Conservation (phyloP, 2,113 vertebrate genomes). For the Tonatia bakeri region DNA sequence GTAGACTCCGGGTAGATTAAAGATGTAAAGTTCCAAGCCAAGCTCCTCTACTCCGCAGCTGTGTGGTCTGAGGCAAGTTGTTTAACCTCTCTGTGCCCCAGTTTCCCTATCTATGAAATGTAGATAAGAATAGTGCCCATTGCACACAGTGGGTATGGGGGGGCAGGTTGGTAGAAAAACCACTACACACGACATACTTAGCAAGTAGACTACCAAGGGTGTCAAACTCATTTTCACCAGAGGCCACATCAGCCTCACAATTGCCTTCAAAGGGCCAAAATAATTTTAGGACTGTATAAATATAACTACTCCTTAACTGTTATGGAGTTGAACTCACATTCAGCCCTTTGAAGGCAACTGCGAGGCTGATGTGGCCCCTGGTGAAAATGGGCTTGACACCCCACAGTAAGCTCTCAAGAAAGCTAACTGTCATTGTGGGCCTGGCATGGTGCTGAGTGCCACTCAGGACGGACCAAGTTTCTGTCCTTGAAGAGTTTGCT, state of each 20-base stretch:
- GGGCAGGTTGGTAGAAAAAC: background rate
- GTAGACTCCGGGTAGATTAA: background rate
- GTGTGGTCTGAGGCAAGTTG: background rate
- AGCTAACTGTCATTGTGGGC: background rate
- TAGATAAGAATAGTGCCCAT: background rate
- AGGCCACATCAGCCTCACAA: no score
- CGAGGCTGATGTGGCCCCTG: no score
- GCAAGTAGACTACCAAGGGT: background rate
- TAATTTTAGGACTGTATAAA: no score
- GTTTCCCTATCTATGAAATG: background rate
- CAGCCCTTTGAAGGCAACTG: no score
- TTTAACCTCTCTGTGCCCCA: background rate
- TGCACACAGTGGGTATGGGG: background rate
- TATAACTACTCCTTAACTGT: no score
- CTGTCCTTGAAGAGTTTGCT: background rate
- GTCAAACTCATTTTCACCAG: no score
- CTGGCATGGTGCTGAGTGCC: background rate
- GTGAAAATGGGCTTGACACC: no score
- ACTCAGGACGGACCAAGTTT: background rate
- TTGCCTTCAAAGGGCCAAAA: no score
- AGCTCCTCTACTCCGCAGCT: background rate
- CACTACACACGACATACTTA: background rate
- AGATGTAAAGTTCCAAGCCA: background rate
- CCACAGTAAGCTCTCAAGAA: no score
- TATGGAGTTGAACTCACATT: no score